Percentiles rank a stretch among this genome's conserved stretches.
These are phyloP conservation scores for Peromyscus melanophrys DNA, from an alignment of 2,797 vertebrate genomes.

Conservation along the genomic window DNA sequence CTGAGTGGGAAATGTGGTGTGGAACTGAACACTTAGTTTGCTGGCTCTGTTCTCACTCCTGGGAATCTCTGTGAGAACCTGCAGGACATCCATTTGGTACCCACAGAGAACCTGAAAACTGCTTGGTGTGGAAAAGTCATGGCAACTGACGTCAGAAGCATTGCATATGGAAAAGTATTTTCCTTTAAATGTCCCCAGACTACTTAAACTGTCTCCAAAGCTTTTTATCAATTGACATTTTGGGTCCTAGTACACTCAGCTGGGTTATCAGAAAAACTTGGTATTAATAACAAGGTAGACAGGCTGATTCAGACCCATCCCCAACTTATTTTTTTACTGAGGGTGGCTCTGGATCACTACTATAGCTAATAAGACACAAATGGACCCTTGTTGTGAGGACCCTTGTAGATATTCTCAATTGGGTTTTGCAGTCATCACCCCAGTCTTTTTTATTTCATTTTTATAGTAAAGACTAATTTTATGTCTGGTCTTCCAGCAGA, in stretches of 20 bases:
- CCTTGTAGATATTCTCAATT: not conserved
- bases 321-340: not conserved
- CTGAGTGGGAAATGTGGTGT: not conserved
- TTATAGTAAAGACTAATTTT: not conserved
- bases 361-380: not conserved
- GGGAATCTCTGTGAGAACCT: not conserved
- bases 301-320: not conserved
- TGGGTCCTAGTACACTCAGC: not conserved
- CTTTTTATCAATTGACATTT: not conserved
- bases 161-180: not conserved
- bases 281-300: not conserved
- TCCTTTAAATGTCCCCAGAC: not conserved
- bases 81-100: not conserved
- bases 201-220: not conserved
- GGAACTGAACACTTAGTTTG: too few relatives aligned
- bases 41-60: not conserved
- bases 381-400: not conserved
- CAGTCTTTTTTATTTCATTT: not conserved
- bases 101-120: not conserved
- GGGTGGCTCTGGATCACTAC: too few relatives aligned
- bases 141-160: not conserved
- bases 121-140: not conserved
- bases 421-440: not conserved
- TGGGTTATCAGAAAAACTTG: not conserved
- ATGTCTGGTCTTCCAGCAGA: not conserved